Conservation (phyloP, 2,888 invertebrate species). For the Phengaris alcon region DNA sequence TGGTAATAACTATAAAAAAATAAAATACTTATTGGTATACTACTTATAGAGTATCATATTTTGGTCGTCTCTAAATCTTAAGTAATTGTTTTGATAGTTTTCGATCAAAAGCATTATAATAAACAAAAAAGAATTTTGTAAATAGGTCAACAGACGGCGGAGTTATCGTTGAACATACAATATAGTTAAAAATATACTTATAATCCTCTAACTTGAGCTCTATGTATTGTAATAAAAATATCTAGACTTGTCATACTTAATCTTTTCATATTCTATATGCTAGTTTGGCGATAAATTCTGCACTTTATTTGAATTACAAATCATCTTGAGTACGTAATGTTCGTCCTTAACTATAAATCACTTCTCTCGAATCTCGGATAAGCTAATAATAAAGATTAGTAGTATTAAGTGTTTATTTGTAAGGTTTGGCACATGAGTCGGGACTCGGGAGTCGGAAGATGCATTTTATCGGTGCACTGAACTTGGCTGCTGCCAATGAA, state of each 20-base stretch:
- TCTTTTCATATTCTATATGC: not conserved
- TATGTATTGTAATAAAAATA: too few relatives aligned
- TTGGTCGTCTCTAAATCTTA: too few relatives aligned
- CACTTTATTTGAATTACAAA: not conserved
- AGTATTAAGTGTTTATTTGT: conserved; percentile 36
- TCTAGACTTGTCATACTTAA: not conserved
- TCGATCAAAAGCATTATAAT: too few relatives aligned
- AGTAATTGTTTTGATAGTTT: too few relatives aligned
- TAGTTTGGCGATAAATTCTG: not conserved
- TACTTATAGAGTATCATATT: not conserved
- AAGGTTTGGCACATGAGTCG: conserved; percentile 36
- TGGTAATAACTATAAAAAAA: not conserved
- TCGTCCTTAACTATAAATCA: conserved; percentile 13
- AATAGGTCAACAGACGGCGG: too few relatives aligned
- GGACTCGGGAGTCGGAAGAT: conserved; percentile 26
- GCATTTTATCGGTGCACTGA: conserved; percentile 52
- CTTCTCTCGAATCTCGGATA: conserved; percentile 42
- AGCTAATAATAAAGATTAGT: conserved; percentile 50
- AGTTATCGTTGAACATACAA: too few relatives aligned
- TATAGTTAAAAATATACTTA: too few relatives aligned
- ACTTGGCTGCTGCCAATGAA: conserved; percentile 53
- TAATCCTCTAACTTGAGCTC: too few relatives aligned
- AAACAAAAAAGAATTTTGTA: too few relatives aligned
- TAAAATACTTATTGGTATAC: too few relatives aligned
- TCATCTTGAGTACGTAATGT: not conserved